Percentiles rank a stretch among this genome's conserved stretches.
phyloP scores from a whole-genome alignment of 2,113 vertebrate genomes.

The Arvicanthis niloticus region DNA sequence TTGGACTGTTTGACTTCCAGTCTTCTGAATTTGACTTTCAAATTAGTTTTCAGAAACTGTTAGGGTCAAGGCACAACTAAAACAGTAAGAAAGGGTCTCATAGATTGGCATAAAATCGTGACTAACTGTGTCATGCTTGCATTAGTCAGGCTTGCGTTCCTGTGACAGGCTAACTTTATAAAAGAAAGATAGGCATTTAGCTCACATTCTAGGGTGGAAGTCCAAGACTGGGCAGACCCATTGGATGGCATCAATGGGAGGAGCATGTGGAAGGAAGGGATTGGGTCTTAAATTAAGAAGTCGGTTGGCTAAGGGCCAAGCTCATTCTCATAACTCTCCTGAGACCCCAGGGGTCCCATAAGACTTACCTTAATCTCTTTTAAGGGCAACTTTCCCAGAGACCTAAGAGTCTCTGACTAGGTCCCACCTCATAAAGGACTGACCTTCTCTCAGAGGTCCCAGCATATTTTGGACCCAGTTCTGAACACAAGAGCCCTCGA shows the following conservation, averaged over 20 bases:
- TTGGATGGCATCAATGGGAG: not conserved
- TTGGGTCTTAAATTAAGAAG: not conserved
- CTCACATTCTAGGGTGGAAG: not conserved
- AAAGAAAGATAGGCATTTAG: not conserved
- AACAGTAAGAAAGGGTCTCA: slow-evolving; percentile 27
- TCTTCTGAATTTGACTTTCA: slow-evolving; percentile 54
- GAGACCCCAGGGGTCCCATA: not conserved
- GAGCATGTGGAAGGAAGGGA: not conserved
- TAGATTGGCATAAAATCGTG: not conserved
- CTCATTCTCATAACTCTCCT: not conserved
- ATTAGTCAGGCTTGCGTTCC: not conserved
- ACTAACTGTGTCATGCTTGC: not conserved
- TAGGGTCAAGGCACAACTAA: not conserved
- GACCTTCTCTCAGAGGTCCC: not conserved
- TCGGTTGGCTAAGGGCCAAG: too few species aligned
- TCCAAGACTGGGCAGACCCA: not conserved
- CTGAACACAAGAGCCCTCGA: not conserved
- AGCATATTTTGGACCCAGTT: not conserved
- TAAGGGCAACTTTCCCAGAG: not conserved
- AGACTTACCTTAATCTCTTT: not conserved
- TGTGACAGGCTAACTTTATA: not conserved
- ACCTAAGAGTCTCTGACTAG: not conserved
- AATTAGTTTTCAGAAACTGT: slow-evolving; percentile 13
- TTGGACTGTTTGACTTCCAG: not conserved
- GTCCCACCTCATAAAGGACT: not conserved